Evolutionary conservation across 92 coral and sea anemone genomes (phyloP).

Genomic region (Isaurus tuberculatus): DNA sequence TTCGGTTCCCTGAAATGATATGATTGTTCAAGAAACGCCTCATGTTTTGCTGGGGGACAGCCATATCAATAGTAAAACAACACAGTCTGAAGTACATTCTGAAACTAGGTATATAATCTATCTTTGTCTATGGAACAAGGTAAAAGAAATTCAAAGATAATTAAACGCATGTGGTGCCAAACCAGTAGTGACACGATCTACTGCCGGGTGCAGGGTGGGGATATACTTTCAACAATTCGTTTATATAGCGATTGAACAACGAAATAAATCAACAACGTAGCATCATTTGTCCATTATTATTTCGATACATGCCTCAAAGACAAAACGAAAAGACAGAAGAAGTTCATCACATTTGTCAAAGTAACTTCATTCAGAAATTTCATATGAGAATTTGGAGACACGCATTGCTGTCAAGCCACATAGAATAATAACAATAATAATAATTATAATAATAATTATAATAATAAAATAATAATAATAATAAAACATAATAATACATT

Average conservation of each 20-base stretch:
- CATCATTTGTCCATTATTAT: neutral
- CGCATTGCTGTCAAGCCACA: no score
- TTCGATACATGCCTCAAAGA: constrained; percentile 2
- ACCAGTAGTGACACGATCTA: neutral
- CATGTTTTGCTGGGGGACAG: constrained; percentile 8
- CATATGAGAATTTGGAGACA: no score
- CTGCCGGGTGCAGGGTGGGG: neutral
- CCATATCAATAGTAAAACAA: constrained; percentile 10
- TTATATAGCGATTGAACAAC: neutral
- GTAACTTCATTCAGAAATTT: no score
- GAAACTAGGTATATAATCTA: constrained; percentile 17
- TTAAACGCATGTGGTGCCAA: neutral
- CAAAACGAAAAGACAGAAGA: neutral
- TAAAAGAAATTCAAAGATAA: neutral
- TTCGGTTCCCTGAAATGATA: constrained; percentile 2
- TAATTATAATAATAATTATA: no score
- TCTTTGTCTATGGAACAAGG: constrained; percentile 3
- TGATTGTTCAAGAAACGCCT: constrained; percentile 10
- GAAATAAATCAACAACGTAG: constrained; percentile 14
- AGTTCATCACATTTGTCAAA: no score
- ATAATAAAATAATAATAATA: no score
- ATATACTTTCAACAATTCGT: neutral
- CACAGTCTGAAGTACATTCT: constrained; percentile 14
- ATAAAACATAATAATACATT: no score
- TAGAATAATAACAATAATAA: no score